phyloP scores from a whole-genome alignment of 1,140 invertebrate genomes.

The Leucophenga varia region DNA sequence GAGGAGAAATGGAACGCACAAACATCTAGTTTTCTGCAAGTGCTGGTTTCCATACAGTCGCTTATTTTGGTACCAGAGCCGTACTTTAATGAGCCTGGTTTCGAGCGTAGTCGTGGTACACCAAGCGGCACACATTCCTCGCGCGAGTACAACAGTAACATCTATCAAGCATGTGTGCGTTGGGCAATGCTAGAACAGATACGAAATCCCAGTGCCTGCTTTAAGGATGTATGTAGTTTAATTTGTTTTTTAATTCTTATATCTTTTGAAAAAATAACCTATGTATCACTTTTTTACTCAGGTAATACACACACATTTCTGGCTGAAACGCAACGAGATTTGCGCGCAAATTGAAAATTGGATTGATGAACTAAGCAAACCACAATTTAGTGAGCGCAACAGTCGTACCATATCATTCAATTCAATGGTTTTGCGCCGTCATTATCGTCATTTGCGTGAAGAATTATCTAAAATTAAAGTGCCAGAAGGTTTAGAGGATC shows the following conservation, averaged over 20 bases:
- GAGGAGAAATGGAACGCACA: constrained; percentile 99
- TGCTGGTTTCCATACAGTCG: constrained; percentile 94
- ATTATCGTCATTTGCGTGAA: constrained; percentile 76
- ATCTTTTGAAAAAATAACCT: no score
- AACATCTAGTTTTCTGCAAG: constrained; percentile 94
- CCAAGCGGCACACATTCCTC: constrained; percentile 84
- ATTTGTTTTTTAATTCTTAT: background rate
- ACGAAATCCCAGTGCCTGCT: constrained; percentile 86
- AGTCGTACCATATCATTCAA: constrained; percentile 74
- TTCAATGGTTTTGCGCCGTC: constrained; percentile 72
- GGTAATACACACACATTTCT: constrained; percentile 93
- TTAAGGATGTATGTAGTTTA: constrained; percentile 73
- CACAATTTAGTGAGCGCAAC: constrained; percentile 69
- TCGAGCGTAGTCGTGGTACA: constrained; percentile 88
- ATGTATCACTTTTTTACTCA: constrained; percentile 50
- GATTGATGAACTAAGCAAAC: constrained; percentile 82
- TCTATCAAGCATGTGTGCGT: constrained; percentile 90
- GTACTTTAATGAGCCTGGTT: constrained; percentile 98
- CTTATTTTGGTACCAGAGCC: constrained; percentile 94
- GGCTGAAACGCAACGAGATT: constrained; percentile 91
- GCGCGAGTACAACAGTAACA: constrained; percentile 93
- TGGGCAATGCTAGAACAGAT: constrained; percentile 97
- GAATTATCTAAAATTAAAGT: constrained; percentile 77
- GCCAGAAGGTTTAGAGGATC: constrained; percentile 70
- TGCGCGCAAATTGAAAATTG: constrained; percentile 85